Percentiles rank a stretch among this genome's conserved stretches.
phyloP scores from a whole-genome alignment of 2,113 vertebrate species.

The Fukomys damarensis region DNA sequence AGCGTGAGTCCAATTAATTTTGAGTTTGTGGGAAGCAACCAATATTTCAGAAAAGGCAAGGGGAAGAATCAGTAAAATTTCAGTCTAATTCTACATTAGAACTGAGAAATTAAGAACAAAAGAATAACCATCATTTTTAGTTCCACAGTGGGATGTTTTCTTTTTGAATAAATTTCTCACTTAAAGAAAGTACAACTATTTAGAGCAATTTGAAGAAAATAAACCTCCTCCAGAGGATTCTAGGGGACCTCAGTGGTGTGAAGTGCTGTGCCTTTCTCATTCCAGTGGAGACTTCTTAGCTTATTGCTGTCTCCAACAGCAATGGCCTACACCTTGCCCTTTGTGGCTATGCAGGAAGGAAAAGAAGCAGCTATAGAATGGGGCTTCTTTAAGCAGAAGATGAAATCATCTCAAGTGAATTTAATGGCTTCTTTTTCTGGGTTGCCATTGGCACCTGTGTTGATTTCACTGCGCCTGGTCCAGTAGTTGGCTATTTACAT shows the following conservation, averaged over 20 bases:
- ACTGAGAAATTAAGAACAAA: conserved; percentile 55
- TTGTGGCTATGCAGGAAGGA: neutral
- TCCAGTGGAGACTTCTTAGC: neutral
- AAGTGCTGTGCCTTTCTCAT: neutral
- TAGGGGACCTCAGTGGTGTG: neutral
- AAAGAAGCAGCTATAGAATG: neutral
- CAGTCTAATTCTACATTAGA: neutral
- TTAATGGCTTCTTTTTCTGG: neutral
- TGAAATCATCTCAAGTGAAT: conserved; percentile 18
- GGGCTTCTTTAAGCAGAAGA: neutral
- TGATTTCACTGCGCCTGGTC: neutral
- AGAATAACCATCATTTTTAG: conserved; percentile 27
- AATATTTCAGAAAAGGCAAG: conserved; percentile 55
- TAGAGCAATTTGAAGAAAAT: conserved; percentile 53
- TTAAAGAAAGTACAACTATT: conserved; percentile 39
- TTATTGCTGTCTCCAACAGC: neutral
- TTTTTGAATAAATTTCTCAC: conserved; percentile 54
- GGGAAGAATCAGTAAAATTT: conserved; percentile 53
- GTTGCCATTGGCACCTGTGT: neutral
- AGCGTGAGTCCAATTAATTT: conserved; percentile 50
- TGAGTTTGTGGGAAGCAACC: conserved; percentile 34
- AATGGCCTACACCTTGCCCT: neutral
- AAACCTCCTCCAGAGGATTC: neutral
- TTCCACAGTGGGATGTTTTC: neutral
- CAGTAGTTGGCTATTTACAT: neutral